These are phyloP conservation scores for Paramuricea clavata DNA, from an alignment of 92 coral and sea anemone genomes.

Conservation along the genomic window DNA sequence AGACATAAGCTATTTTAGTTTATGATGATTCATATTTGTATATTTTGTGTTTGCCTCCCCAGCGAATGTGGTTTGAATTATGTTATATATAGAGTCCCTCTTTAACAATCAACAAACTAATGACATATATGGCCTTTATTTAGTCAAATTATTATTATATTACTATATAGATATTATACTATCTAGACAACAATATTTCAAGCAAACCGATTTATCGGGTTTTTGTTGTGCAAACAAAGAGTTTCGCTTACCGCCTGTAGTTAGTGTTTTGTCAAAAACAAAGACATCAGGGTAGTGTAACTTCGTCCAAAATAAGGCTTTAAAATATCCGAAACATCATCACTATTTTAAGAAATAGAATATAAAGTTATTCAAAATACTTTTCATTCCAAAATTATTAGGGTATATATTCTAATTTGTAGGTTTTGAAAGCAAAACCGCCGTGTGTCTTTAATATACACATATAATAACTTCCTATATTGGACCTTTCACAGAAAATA, in stretches of 20 bases:
- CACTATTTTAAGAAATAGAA: not conserved
- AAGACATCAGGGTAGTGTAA: not conserved
- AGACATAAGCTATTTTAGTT: not conserved
- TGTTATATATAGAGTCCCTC: not conserved
- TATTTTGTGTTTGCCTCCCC: not conserved
- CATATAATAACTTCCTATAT: not conserved
- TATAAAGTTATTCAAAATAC: not conserved
- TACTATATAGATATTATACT: too few species aligned
- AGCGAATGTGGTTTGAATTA: too few species aligned
- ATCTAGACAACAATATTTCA: not conserved
- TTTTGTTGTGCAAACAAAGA: conserved; percentile 5
- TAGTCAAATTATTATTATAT: too few species aligned
- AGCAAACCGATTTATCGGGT: not conserved
- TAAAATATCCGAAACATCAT: not conserved
- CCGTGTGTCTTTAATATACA: not conserved
- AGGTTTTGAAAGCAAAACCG: not conserved
- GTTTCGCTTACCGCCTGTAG: not conserved
- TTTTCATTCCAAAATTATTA: not conserved
- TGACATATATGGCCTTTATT: not conserved
- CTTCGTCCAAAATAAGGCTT: not conserved
- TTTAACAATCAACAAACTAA: not conserved
- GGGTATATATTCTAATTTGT: not conserved
- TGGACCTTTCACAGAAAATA: not conserved
- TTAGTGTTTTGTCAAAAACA: not conserved
- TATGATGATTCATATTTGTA: not conserved